Conservation (phyloP, 2,797 vertebrate genomes). For the Tragopan temminckii region DNA sequence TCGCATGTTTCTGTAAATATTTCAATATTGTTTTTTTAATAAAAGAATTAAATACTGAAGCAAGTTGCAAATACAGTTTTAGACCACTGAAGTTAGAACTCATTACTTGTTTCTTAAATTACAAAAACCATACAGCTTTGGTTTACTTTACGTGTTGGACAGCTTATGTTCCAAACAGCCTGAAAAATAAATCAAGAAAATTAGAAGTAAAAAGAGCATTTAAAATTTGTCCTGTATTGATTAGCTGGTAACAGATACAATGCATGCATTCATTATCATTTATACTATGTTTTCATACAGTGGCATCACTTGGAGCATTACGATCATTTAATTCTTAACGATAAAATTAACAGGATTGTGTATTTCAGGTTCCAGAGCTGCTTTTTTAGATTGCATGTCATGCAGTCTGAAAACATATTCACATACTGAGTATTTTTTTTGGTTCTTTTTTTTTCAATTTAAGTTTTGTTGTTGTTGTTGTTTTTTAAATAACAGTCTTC, state of each 20-base stretch:
- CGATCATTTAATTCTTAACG: background rate
- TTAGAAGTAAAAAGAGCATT: background rate
- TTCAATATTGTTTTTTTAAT: background rate
- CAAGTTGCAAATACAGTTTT: background rate
- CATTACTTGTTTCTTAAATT: background rate
- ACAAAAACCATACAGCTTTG: background rate
- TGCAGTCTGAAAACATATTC: background rate
- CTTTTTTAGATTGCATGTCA: background rate
- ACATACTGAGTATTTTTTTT: background rate
- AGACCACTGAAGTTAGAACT: background rate
- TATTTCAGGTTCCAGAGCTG: background rate
- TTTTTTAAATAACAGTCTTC: rapidly evolving
- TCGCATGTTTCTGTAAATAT: background rate
- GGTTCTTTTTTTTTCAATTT: background rate
- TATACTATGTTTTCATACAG: background rate
- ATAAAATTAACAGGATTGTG: background rate
- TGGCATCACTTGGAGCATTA: background rate
- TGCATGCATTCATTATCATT: background rate
- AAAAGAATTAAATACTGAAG: background rate
- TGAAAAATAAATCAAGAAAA: background rate
- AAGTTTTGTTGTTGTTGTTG: too few relatives aligned
- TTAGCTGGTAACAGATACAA: background rate
- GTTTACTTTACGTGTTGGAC: background rate
- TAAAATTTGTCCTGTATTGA: background rate
- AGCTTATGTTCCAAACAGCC: background rate